Base-by-base conservation (phyloP, 2,113 vertebrate genomes). In the Campylomormyrus tamandua region DNA sequence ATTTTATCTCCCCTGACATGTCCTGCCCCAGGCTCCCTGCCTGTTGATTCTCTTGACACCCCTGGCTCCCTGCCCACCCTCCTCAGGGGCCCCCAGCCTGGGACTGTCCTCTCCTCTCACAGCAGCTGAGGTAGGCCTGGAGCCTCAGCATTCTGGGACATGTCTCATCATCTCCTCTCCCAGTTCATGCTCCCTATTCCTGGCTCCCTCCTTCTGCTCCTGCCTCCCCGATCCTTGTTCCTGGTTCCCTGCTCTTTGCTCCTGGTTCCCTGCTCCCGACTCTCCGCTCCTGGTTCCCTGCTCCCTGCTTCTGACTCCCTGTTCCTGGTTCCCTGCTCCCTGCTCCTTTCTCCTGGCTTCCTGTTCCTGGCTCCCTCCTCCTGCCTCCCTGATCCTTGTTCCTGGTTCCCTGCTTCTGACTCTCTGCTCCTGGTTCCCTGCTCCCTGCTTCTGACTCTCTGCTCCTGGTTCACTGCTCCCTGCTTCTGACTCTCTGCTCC, bases 1-100 rank as follows among this genome's bases (percentile, higher is more conserved):
- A 74, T 10, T 58, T 91, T 88, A 88, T 88, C 66, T 74, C 87
- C 70, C 31, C 17, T 35, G 89, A 88, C 86, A 48, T 46, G 10
- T 80, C 45, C 27, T 83, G 17, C 87, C 87, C 87, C 15, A 86
- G 86, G 83, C 70, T 70, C 21, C 46, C 24, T 17, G 80, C 24
- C 50, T 88, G 87, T 50, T 45, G 13, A 31, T 45, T 88, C 35
- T 17, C 83, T 39, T 89, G 48, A 90, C 39, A 89, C 90, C 45
- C n/a, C 83, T 58, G 62, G 46, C 86, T 27, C 48, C 46, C 53
- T 48, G 66, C 58, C 58, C 77, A 84, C 2, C 50, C 27, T 53
- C 24, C 62, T 49, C 88, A 74, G 15, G 70, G 74, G 17, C 74
- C 35, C 74, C 35, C 35, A 17, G 74, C 74, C 74, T 80, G 35